Evolutionary conservation across 2,888 invertebrate genomes (phyloP).

Genomic region (Deilephila elpenor): DNA sequence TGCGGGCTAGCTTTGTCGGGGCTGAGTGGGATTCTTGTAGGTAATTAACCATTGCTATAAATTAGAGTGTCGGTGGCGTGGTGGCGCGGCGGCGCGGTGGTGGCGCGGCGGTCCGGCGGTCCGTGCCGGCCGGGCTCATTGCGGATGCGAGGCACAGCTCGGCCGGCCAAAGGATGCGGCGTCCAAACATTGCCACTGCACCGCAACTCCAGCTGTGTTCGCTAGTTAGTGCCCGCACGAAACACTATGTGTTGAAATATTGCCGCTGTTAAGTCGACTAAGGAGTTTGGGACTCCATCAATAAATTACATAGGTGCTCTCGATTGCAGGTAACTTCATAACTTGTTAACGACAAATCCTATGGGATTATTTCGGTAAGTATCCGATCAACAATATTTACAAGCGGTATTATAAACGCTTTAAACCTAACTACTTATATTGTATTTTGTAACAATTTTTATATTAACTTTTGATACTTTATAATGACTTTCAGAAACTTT

Average conservation of each 20-base stretch:
- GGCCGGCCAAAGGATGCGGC: constrained; percentile 64
- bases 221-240: constrained; percentile 71
- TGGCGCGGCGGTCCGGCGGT: constrained; percentile 43
- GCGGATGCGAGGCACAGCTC: constrained; percentile 66
- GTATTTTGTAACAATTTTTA: too few relatives aligned
- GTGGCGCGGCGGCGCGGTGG: constrained; percentile 31
- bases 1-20: constrained; percentile 48
- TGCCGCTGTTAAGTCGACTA: constrained; percentile 51
- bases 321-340: constrained; percentile 10
- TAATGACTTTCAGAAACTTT: too few relatives aligned
- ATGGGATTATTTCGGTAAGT: neutral
- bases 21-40: constrained; percentile 73
- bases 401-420: neutral
- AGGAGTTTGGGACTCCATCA: constrained; percentile 49
- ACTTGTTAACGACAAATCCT: constrained; percentile 1
- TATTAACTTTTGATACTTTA: too few relatives aligned
- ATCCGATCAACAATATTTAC: neutral
- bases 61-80: constrained; percentile 60
- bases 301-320: constrained; percentile 36
- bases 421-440: too few relatives aligned
- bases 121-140: constrained; percentile 59
- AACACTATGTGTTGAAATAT: constrained; percentile 70
- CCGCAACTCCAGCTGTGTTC: constrained; percentile 76
- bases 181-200: constrained; percentile 75
- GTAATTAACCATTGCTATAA: constrained; percentile 79